A percentile compares a stretch with the other conserved stretches of the same genome.
Evolutionary conservation across 1,140 invertebrate species (phyloP).

Genomic region (Brachionus paranguensis): DNA sequence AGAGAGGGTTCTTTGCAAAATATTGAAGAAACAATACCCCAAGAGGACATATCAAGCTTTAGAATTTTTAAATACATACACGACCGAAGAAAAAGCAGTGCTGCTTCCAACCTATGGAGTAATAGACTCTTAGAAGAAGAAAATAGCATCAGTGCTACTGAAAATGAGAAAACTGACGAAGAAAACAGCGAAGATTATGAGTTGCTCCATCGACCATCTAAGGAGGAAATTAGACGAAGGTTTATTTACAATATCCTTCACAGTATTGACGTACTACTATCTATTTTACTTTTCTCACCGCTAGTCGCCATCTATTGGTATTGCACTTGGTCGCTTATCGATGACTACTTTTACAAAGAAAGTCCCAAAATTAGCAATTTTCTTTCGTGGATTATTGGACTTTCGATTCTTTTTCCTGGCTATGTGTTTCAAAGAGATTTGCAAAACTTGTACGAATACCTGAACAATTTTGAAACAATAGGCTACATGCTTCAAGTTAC

Average conservation of each 20-base stretch:
- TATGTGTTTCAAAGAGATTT: slow-evolving; percentile 27
- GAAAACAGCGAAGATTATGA: slow-evolving; percentile 6
- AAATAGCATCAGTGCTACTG: not conserved
- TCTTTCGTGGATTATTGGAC: slow-evolving; percentile 1
- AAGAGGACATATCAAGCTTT: slow-evolving; percentile 14
- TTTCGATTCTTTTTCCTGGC: not conserved
- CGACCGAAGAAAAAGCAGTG: not conserved
- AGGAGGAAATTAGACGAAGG: slow-evolving; percentile 2
- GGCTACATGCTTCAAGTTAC: not conserved
- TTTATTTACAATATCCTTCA: slow-evolving; percentile 29
- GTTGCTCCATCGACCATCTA: not conserved
- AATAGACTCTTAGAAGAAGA: slow-evolving; percentile 9
- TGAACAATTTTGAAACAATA: not conserved
- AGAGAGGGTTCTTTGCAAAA: not conserved
- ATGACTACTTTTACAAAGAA: slow-evolving; percentile 5
- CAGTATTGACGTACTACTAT: slow-evolving; percentile 5
- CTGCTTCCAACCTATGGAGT: not conserved
- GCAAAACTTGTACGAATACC: slow-evolving; percentile 16
- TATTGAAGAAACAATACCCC: not conserved
- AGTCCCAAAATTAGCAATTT: slow-evolving; percentile 7
- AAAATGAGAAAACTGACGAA: not conserved
- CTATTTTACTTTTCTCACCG: slow-evolving; percentile 30
- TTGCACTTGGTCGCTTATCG: slow-evolving; percentile 27
- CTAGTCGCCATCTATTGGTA: slow-evolving; percentile 32
- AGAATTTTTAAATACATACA: slow-evolving; percentile 14